Conservation (phyloP, 37 sponge, comb jelly and placozoan genomes). For the Petrosia ficiformis region DNA sequence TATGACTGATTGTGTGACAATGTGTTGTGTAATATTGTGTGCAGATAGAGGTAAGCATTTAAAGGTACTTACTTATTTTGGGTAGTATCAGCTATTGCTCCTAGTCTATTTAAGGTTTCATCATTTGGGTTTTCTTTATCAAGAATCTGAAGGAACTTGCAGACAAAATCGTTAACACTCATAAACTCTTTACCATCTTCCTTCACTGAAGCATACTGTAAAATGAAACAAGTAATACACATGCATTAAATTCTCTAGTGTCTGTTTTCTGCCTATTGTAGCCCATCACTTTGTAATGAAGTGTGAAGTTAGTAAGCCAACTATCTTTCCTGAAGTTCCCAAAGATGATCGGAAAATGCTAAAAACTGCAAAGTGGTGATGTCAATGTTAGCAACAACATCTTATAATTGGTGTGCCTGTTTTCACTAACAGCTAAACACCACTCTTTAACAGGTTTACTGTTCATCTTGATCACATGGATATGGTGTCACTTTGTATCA, state of each 20-base stretch:
- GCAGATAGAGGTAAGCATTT: neutral
- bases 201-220: slow-evolving; percentile 78
- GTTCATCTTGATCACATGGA: too few relatives aligned
- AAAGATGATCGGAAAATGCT: too few relatives aligned
- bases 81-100: slow-evolving; percentile 60
- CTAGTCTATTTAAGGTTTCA: slow-evolving; percentile 40
- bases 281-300: too few relatives aligned
- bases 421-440: too few relatives aligned
- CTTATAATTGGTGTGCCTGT: too few relatives aligned
- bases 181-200: slow-evolving; percentile 63
- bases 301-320: too few relatives aligned
- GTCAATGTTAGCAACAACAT: too few relatives aligned
- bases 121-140: slow-evolving; percentile 9
- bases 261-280: neutral
- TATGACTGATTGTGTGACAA: neutral
- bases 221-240: neutral
- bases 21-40: neutral
- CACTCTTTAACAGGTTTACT: too few relatives aligned
- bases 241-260: neutral
- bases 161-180: slow-evolving; percentile 73
- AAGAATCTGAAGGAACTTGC: slow-evolving; percentile 61
- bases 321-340: too few relatives aligned
- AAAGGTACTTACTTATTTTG: slow-evolving; percentile 57
- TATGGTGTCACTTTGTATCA: too few relatives aligned
- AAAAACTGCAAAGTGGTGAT: too few relatives aligned